These are phyloP conservation scores for Bryconaethiops microstoma DNA, from an alignment of 2,797 vertebrate genomes.

Conservation along the genomic window DNA sequence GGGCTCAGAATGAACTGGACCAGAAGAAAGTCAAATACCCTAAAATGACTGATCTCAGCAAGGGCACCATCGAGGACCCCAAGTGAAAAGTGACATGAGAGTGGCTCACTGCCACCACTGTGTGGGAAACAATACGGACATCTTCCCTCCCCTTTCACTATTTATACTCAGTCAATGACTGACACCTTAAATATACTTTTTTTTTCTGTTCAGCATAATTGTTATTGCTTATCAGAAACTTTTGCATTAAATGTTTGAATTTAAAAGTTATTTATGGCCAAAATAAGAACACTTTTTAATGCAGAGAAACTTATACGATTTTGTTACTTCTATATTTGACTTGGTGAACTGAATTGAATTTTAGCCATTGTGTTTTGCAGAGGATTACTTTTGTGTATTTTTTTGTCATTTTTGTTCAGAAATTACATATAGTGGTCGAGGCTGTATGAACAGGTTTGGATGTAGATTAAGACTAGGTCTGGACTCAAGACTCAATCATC, in stretches of 20 bases:
- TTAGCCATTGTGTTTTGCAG: slow-evolving; percentile 62
- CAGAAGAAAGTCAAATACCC: slow-evolving; percentile 99
- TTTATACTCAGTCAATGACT: slow-evolving; percentile 78
- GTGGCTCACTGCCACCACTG: slow-evolving; percentile 43
- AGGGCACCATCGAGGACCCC: slow-evolving; percentile 95
- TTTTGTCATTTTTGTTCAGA: slow-evolving; percentile 67
- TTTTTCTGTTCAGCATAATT: slow-evolving; percentile 68
- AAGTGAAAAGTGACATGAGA: slow-evolving; percentile 81
- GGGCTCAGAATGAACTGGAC: slow-evolving; percentile 99
- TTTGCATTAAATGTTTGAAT: slow-evolving; percentile 71
- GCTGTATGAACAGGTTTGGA: slow-evolving; percentile 9
- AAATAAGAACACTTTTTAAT: slow-evolving; percentile 54
- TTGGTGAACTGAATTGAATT: slow-evolving; percentile 49
- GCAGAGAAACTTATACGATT: slow-evolving; percentile 56
- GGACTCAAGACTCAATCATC: background rate
- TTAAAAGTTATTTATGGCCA: slow-evolving; percentile 64
- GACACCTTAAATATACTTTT: slow-evolving; percentile 73
- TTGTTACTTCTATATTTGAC: slow-evolving; percentile 64
- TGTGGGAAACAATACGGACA: slow-evolving; percentile 69
- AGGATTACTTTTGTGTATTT: slow-evolving; percentile 73
- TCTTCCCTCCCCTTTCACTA: slow-evolving; percentile 71
- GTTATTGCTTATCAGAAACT: slow-evolving; percentile 77
- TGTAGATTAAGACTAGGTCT: slow-evolving; percentile 66
- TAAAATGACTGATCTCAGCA: slow-evolving; percentile 99
- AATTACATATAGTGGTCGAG: slow-evolving; percentile 55